These are phyloP conservation scores for Stegodyphus dumicola DNA, from an alignment of 1,140 invertebrate genomes.

Conservation along the genomic window DNA sequence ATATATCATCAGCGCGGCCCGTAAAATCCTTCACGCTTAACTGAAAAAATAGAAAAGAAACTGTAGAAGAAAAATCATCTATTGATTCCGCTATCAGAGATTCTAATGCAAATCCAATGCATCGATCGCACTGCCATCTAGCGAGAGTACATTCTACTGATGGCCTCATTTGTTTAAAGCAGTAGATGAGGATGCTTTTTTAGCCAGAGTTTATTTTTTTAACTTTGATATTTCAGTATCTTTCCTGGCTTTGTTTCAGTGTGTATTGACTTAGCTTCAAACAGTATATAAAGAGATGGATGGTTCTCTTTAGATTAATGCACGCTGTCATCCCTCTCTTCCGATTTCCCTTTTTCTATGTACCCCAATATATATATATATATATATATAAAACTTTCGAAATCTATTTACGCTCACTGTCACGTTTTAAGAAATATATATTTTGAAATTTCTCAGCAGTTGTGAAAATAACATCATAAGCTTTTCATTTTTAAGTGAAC, in stretches of 20 bases:
- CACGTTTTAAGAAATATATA: too few relatives aligned
- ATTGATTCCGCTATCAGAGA: constrained; percentile 55
- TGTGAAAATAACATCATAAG: too few relatives aligned
- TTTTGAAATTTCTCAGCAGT: too few relatives aligned
- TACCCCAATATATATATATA: too few relatives aligned
- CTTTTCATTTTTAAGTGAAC: too few relatives aligned
- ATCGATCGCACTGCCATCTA: constrained; percentile 55
- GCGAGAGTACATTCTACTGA: constrained; percentile 50
- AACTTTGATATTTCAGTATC: background rate
- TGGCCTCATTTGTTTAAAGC: constrained; percentile 59
- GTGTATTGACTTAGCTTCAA: constrained; percentile 53
- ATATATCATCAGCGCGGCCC: constrained; percentile 45
- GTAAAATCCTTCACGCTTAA: constrained; percentile 38
- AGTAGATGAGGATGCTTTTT: background rate
- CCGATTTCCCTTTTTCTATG: too few relatives aligned
- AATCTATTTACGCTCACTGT: too few relatives aligned
- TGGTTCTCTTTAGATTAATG: constrained; percentile 51
- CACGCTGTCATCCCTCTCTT: too few relatives aligned
- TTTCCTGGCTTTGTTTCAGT: constrained; percentile 41
- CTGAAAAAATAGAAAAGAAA: constrained; percentile 13
- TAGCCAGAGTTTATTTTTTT: constrained; percentile 14
- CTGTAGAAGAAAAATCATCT: constrained; percentile 26
- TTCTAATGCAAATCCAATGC: constrained; percentile 55
- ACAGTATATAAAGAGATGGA: constrained; percentile 35
- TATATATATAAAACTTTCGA: too few relatives aligned